These are phyloP conservation scores for Sebastolobus altivelis DNA, from an alignment of 2,797 vertebrate genomes.

Conservation along the genomic window DNA sequence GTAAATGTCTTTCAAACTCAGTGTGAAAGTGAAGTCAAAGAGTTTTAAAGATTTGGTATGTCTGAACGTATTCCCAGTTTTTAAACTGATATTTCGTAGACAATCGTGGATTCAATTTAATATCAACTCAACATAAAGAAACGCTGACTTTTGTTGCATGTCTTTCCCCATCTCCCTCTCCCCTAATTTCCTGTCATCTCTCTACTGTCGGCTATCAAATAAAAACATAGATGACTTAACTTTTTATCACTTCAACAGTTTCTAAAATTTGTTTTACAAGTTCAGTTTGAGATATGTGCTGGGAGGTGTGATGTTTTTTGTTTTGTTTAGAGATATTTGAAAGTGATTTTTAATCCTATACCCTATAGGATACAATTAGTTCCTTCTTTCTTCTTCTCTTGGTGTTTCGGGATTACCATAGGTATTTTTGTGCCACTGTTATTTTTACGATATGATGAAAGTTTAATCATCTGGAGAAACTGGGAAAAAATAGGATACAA, in stretches of 20 bases:
- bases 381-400: no score
- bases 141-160: background rate
- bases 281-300: background rate
- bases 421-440: background rate
- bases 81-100: background rate
- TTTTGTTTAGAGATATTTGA: background rate
- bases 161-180: background rate
- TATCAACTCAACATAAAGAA: background rate
- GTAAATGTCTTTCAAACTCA: background rate
- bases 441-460: background rate
- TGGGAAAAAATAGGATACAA: background rate
- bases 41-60: background rate
- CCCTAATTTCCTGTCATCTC: background rate
- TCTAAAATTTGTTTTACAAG: background rate
- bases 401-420: no score
- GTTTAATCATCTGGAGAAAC: background rate
- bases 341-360: background rate
- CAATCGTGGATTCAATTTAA: background rate
- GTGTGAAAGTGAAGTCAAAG: background rate
- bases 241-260: no score
- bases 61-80: background rate
- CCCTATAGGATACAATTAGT: no score
- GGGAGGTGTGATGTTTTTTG: background rate
- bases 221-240: background rate
- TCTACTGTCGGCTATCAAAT: background rate